Base-by-base conservation (phyloP, 1,140 invertebrate species). In the Theocolax elegans region DNA sequence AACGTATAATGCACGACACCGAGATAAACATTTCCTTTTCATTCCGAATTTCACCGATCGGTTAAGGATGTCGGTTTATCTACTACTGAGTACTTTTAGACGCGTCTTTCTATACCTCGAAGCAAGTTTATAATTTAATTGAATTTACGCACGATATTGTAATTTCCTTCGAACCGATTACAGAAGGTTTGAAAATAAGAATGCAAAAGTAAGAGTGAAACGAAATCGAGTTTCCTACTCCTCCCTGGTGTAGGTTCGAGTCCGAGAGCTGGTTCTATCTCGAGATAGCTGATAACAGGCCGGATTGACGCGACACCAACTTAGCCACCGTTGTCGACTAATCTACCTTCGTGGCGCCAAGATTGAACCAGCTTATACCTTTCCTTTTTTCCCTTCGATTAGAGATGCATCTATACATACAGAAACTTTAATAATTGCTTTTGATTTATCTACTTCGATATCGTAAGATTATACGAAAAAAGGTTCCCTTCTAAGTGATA, bases 241-340 rank as follows among this genome's bases (percentile, higher is more conserved):
- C n/a, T n/a, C n/a, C n/a, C n/a, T n/a, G n/a, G n/a, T n/a, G n/a
- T n/a, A n/a, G n/a, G n/a, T n/a, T n/a, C n/a, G n/a, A n/a, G n/a
- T n/a, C n/a, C n/a, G n/a, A 56, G 10, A 63, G 35, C 49, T 46
- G 58, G 46, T 44, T 54, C 49, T 64, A 23, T 48, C 49, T 25
- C 19, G 53, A 68, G 72, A 71, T 74, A 74, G 71, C 66, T 67
- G 67, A 74, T 74, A 74, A 74, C 59, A 46, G 19, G 10, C 67
- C 8, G 19, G 48, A 29, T 29, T 56, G 59, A 51, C 59, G 25
- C 48, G 10, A 12, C 15, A 51, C 31, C 19, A 35, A 23, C 31
- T 9, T 27, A 31, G 13, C 12, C 21, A 0, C 9, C 12, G 38
- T 44, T 35, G 29, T 67, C 56, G 49, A 48, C 27, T 73, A 46